Conservation (phyloP, 92 coral and sea anemone genomes). For the Virgularia gustaviana region DNA sequence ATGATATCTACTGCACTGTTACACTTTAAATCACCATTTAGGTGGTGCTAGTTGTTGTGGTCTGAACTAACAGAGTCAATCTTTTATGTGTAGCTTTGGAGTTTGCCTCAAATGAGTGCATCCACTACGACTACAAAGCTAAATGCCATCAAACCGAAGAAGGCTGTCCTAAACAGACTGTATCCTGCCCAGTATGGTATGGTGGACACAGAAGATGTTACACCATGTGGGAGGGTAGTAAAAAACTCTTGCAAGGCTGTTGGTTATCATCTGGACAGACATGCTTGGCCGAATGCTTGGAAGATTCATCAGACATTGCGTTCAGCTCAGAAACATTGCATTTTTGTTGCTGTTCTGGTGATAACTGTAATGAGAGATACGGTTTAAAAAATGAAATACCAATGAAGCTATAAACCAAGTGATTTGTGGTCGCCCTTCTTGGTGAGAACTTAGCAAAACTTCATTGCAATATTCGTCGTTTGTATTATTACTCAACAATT, state of each 20-base stretch:
- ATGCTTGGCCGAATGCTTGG: neutral
- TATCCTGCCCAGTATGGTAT: too few species aligned
- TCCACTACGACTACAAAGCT: neutral
- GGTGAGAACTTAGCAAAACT: too few species aligned
- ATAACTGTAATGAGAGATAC: conserved; percentile 17
- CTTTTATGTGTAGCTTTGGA: neutral
- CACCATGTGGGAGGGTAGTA: neutral
- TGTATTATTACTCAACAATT: too few species aligned
- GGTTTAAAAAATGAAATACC: conserved; percentile 5
- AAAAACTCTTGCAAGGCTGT: conserved; percentile 10
- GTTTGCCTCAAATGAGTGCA: neutral
- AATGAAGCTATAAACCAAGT: neutral
- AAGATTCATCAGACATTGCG: too few species aligned
- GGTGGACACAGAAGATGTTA: too few species aligned
- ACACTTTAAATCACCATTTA: neutral
- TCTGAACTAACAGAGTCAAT: neutral
- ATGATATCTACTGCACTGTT: too few species aligned
- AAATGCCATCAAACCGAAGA: conserved; percentile 29
- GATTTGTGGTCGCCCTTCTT: neutral
- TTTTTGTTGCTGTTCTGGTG: conserved; percentile 35
- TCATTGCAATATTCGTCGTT: neutral
- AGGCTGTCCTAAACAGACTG: neutral
- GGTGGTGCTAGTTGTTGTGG: too few species aligned
- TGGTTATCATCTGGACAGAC: neutral
- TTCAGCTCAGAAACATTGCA: neutral